These are phyloP conservation scores for Oxytorus armatus DNA, from an alignment of 2,888 invertebrate genomes.

Conservation along the genomic window DNA sequence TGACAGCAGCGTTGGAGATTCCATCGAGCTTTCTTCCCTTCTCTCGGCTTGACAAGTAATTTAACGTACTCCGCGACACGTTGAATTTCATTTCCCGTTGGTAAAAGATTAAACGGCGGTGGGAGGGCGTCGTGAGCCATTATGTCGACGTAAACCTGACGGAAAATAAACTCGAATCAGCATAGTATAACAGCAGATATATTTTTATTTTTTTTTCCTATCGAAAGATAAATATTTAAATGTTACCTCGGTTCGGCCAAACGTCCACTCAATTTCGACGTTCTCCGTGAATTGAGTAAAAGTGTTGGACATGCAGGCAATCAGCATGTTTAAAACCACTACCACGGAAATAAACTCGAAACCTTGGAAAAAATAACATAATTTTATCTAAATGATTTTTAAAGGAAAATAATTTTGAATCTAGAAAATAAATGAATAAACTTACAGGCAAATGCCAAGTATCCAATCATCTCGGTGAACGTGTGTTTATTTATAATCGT, in stretches of 20 bases:
- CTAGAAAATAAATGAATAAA: too few relatives aligned
- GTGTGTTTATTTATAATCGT: slow-evolving; percentile 86
- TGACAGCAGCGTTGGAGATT: slow-evolving; percentile 85
- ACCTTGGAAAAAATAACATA: slow-evolving; percentile 69
- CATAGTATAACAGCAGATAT: not conserved
- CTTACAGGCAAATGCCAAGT: slow-evolving; percentile 87
- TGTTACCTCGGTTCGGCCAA: slow-evolving; percentile 88
- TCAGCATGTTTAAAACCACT: slow-evolving; percentile 91
- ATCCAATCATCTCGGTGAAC: slow-evolving; percentile 89
- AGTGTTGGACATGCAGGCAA: slow-evolving; percentile 92
- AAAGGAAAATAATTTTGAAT: not conserved
- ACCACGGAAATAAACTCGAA: slow-evolving; percentile 90
- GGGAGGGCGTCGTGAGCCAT: slow-evolving; percentile 90
- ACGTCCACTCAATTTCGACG: slow-evolving; percentile 91
- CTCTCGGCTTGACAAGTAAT: slow-evolving; percentile 80
- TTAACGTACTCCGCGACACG: slow-evolving; percentile 85
- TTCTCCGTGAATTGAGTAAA: slow-evolving; percentile 90
- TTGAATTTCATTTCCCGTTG: slow-evolving; percentile 86
- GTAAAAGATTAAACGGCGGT: slow-evolving; percentile 90
- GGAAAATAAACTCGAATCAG: not conserved
- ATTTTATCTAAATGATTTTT: not conserved
- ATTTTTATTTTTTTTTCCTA: slow-evolving; percentile 12
- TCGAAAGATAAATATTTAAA: slow-evolving; percentile 14
- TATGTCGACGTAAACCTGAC: slow-evolving; percentile 89
- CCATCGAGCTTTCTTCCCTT: slow-evolving; percentile 84